Evolutionary conservation across 2,888 invertebrate genomes (phyloP).

Genomic region (Sacculina carcini): DNA sequence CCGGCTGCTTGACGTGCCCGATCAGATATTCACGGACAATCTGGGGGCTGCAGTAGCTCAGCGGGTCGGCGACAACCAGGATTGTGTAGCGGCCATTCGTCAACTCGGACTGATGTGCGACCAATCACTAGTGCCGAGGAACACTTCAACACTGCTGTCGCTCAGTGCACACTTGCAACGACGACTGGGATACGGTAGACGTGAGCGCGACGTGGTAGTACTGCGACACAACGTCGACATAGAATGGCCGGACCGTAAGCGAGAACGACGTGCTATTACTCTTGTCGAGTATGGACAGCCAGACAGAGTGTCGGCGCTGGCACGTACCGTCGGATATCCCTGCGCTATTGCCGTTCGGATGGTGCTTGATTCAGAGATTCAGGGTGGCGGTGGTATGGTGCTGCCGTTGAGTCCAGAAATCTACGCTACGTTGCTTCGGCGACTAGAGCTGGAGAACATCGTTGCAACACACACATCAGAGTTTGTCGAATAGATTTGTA

Average conservation of each 20-base stretch:
- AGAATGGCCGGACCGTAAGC: slow-evolving; percentile 60
- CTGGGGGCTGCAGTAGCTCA: slow-evolving; percentile 57
- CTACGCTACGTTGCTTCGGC: slow-evolving; percentile 66
- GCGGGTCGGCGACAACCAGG: slow-evolving; percentile 32
- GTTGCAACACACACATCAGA: slow-evolving; percentile 33
- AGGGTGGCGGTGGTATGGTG: slow-evolving; percentile 72
- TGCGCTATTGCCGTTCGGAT: slow-evolving; percentile 92
- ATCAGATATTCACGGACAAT: slow-evolving; percentile 79
- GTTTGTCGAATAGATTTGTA: too few relatives aligned
- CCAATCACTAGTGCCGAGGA: slow-evolving; percentile 47
- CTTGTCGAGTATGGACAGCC: slow-evolving; percentile 25
- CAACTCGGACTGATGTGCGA: slow-evolving; percentile 68
- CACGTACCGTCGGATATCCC: slow-evolving; percentile 69
- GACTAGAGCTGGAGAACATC: slow-evolving; percentile 63
- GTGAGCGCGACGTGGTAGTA: slow-evolving; percentile 79
- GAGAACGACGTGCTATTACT: slow-evolving; percentile 44
- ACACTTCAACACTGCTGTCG: slow-evolving; percentile 69
- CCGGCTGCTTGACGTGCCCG: slow-evolving; percentile 52
- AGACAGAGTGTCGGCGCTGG: slow-evolving; percentile 78
- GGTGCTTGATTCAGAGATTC: slow-evolving; percentile 56
- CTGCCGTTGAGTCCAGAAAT: slow-evolving; percentile 75
- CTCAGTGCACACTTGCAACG: slow-evolving; percentile 65
- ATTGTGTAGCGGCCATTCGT: slow-evolving; percentile 45
- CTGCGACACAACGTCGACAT: slow-evolving; percentile 79
- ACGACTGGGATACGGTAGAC: slow-evolving; percentile 45